These are phyloP conservation scores for Actinia equina DNA, from an alignment of 64 coral and sea anemone genomes.

Conservation along the genomic window DNA sequence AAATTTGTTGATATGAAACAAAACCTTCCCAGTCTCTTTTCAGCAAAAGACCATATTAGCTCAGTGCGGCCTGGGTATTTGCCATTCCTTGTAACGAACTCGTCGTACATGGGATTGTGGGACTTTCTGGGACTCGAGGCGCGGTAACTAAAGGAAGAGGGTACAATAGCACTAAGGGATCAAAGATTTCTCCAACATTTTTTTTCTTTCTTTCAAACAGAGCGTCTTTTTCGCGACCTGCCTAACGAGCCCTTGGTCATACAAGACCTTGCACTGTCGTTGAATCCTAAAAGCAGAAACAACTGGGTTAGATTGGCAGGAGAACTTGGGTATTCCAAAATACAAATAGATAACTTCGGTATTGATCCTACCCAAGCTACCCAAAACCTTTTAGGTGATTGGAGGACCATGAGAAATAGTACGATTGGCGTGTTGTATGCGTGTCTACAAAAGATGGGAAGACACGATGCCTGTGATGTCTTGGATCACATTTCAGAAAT, in stretches of 20 bases:
- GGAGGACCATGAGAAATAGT: constrained; percentile 29
- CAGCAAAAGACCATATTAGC: too few relatives aligned
- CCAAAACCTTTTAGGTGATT: constrained; percentile 17
- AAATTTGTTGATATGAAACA: too few relatives aligned
- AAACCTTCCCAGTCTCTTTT: too few relatives aligned
- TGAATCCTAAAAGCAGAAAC: constrained; percentile 24
- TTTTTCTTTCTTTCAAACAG: background rate
- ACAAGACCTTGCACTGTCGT: background rate
- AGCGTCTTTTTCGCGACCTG: constrained; percentile 12
- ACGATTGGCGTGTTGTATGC: constrained; percentile 25
- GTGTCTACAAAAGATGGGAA: background rate
- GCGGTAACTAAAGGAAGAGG: too few relatives aligned
- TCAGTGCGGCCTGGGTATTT: too few relatives aligned
- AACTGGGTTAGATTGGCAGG: constrained; percentile 34
- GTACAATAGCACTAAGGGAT: too few relatives aligned
- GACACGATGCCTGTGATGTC: constrained; percentile 26
- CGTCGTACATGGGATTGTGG: background rate
- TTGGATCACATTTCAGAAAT: background rate
- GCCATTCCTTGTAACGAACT: background rate
- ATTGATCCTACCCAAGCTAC: background rate
- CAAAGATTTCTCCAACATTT: background rate
- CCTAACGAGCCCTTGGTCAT: background rate
- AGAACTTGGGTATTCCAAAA: constrained; percentile 6
- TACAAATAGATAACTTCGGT: background rate
- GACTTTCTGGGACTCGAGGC: background rate